These are phyloP conservation scores for Ophion ventricosus DNA, from an alignment of 2,888 invertebrate genomes.

Conservation along the genomic window DNA sequence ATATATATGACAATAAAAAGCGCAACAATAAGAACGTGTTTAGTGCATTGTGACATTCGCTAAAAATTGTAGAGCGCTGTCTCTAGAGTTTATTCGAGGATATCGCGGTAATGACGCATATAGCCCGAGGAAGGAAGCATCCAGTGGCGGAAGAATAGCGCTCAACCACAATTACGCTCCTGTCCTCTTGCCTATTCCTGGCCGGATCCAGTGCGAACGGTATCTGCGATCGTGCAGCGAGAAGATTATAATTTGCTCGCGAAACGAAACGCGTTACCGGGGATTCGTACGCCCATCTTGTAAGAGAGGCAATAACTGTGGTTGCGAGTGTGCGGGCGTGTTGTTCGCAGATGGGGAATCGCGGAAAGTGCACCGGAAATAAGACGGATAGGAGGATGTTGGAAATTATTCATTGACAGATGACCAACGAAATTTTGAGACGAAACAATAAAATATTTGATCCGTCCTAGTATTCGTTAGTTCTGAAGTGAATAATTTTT, in stretches of 20 bases:
- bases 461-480: no score
- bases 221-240: slow-evolving; percentile 57
- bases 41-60: slow-evolving; percentile 4
- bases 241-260: slow-evolving; percentile 74
- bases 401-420: background rate
- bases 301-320: slow-evolving; percentile 53
- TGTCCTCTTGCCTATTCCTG: slow-evolving; percentile 3
- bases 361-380: slow-evolving; percentile 25
- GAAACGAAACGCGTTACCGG: slow-evolving; percentile 59
- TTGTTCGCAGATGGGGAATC: slow-evolving; percentile 53
- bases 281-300: slow-evolving; percentile 37
- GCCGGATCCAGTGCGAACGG: slow-evolving; percentile 9
- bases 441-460: background rate
- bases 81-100: slow-evolving; percentile 33
- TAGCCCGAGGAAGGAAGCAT: slow-evolving; percentile 5
- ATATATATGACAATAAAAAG: background rate
- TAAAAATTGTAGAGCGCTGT: slow-evolving; percentile 15
- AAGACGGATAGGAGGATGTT: background rate
- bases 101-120: slow-evolving; percentile 13
- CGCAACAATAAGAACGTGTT: background rate
- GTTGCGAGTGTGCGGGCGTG: slow-evolving; percentile 69
- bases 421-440: background rate
- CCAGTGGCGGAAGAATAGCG: slow-evolving; percentile 41
- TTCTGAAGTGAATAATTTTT: no score
- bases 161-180: slow-evolving; percentile 52